These are phyloP conservation scores for Lapara coniferarum DNA, from an alignment of 2,888 invertebrate genomes.

Conservation along the genomic window DNA sequence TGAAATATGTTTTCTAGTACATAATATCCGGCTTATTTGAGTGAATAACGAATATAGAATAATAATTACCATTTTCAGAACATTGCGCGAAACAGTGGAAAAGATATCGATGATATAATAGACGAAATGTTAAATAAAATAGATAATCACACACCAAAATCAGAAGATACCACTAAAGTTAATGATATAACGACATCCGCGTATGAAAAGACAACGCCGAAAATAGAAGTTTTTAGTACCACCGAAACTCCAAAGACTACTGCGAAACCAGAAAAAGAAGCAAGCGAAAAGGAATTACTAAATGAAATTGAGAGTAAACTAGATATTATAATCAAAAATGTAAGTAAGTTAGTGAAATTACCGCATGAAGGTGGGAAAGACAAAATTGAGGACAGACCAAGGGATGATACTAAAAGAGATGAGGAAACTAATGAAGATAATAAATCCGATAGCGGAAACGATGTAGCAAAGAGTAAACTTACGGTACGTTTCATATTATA, in stretches of 20 bases:
- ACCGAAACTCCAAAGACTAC: background rate
- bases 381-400: background rate
- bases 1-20: no score
- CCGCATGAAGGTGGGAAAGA: background rate
- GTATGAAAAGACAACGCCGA: background rate
- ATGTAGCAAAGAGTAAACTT: background rate
- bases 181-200: background rate
- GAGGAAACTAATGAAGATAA: background rate
- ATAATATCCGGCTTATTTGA: no score
- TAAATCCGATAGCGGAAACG: background rate
- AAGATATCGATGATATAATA: conserved; percentile 4
- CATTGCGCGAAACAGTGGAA: no score
- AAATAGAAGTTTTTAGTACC: background rate
- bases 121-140: background rate
- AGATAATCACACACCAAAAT: background rate
- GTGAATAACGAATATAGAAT: no score
- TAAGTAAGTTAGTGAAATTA: background rate
- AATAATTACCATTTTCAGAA: background rate
- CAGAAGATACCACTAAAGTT: background rate
- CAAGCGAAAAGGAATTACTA: background rate
- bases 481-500: background rate
- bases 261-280: background rate
- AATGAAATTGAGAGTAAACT: conserved; percentile 5
- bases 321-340: background rate
- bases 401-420: background rate